Evolutionary conservation across 2,797 vertebrate species (phyloP).

Genomic region (Alectoris magna): DNA sequence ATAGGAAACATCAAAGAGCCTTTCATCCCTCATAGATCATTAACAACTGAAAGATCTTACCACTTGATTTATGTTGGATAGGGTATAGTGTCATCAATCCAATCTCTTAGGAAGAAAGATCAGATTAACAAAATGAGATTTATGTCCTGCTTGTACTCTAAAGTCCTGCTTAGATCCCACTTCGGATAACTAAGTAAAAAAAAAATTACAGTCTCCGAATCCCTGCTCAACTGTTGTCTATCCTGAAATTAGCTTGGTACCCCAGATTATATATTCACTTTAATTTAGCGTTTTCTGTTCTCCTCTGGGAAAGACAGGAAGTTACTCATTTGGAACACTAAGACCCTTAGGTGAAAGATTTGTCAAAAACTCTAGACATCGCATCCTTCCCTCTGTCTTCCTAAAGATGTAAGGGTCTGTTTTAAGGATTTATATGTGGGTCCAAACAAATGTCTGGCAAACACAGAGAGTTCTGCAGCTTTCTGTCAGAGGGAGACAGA

Average conservation of each 20-base stretch:
- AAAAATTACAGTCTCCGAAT: background rate
- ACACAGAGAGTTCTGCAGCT: background rate
- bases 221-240: background rate
- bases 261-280: background rate
- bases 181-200: background rate
- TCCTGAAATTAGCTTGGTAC: background rate
- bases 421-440: background rate
- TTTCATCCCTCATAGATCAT: constrained; percentile 40
- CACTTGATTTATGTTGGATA: background rate
- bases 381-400: background rate
- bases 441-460: background rate
- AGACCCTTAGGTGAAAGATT: background rate
- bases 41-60: background rate
- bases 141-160: background rate
- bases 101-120: background rate
- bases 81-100: background rate
- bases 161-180: background rate
- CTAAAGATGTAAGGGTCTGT: background rate
- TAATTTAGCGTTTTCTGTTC: background rate
- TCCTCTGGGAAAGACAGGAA: background rate
- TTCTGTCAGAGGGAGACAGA: background rate
- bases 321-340: background rate
- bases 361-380: background rate
- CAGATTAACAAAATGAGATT: background rate
- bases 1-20: constrained; percentile 12